Percentiles rank a stretch among this genome's conserved stretches.
phyloP scores from a whole-genome alignment of 30 jellyfish, hydroid and myxozoan species.

The Hydractinia echinata region DNA sequence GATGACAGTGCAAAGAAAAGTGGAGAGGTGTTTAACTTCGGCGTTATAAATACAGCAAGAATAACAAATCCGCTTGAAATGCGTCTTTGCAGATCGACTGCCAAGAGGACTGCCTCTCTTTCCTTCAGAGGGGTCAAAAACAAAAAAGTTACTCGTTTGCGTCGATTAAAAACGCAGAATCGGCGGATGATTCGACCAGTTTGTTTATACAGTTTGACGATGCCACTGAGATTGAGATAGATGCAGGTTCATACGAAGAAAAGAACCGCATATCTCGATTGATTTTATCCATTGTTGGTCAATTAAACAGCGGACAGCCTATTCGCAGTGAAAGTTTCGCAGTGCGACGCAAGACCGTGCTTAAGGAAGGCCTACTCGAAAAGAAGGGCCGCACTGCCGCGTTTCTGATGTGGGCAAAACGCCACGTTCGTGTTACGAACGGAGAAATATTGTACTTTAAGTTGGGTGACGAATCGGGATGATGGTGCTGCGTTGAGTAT shows the following conservation, averaged over 20 bases:
- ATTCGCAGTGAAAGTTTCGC: conserved; percentile 18
- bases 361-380: conserved; percentile 71
- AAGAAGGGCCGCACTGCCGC: conserved; percentile 94
- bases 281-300: conserved; percentile 46
- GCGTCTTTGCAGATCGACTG: conserved; percentile 82
- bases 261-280: conserved; percentile 63
- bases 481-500: conserved; percentile 73
- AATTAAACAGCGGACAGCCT: conserved; percentile 43
- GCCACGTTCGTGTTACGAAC: conserved; percentile 54
- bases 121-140: conserved; percentile 60
- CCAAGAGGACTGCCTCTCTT: conserved; percentile 69
- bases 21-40: conserved; percentile 70
- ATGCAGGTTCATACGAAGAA: conserved; percentile 71
- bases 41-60: conserved; percentile 67
- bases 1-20: background rate
- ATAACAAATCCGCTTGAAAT: conserved; percentile 56
- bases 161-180: conserved; percentile 52
- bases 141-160: conserved; percentile 47
- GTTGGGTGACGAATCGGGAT: conserved; percentile 70
- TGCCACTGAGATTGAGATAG: conserved; percentile 66
- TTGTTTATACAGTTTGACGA: conserved; percentile 52
- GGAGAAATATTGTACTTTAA: conserved; percentile 78
- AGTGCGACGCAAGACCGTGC: conserved; percentile 15
- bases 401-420: conserved; percentile 72
- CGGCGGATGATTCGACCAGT: conserved; percentile 84